These are phyloP conservation scores for Caprella mutica DNA, from an alignment of 2,888 invertebrate species.

Conservation along the genomic window DNA sequence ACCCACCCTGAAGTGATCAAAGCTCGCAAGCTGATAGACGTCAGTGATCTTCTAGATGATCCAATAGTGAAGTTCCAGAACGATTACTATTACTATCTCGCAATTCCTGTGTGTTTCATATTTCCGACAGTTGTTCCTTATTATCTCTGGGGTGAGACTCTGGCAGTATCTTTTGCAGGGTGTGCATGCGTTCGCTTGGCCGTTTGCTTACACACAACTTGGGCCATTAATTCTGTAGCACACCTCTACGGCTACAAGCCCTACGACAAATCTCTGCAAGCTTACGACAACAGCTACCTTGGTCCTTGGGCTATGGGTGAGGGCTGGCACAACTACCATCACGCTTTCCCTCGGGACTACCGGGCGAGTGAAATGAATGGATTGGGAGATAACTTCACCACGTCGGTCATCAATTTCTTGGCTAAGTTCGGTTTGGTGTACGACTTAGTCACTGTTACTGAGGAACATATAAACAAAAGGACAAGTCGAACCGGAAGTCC, in stretches of 20 bases:
- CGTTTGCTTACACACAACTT: conserved; percentile 59
- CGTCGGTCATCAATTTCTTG: conserved; percentile 67
- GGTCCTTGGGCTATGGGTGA: conserved; percentile 58
- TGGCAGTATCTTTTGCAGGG: conserved; percentile 68
- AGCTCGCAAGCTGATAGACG: conserved; percentile 73
- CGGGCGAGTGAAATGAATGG: conserved; percentile 62
- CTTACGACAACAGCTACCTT: conserved; percentile 36
- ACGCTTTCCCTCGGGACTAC: conserved; percentile 87
- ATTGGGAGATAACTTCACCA: conserved; percentile 55
- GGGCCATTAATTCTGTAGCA: conserved; percentile 84
- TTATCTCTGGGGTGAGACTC: conserved; percentile 69
- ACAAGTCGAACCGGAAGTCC: conserved; percentile 61
- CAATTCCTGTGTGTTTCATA: conserved; percentile 65
- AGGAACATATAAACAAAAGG: conserved; percentile 57
- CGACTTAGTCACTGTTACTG: conserved; percentile 62
- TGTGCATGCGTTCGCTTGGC: conserved; percentile 47
- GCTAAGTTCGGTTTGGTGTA: conserved; percentile 75
- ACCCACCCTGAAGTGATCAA: conserved; percentile 81
- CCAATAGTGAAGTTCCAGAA: conserved; percentile 76
- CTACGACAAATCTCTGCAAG: conserved; percentile 54
- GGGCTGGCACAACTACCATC: conserved; percentile 91
- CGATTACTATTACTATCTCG: conserved; percentile 62
- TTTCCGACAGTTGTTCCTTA: conserved; percentile 69
- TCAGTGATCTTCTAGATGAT: conserved; percentile 70
- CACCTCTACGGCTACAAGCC: conserved; percentile 88